Conservation (phyloP, 2,797 vertebrate species). For the Poecilia gillii region DNA sequence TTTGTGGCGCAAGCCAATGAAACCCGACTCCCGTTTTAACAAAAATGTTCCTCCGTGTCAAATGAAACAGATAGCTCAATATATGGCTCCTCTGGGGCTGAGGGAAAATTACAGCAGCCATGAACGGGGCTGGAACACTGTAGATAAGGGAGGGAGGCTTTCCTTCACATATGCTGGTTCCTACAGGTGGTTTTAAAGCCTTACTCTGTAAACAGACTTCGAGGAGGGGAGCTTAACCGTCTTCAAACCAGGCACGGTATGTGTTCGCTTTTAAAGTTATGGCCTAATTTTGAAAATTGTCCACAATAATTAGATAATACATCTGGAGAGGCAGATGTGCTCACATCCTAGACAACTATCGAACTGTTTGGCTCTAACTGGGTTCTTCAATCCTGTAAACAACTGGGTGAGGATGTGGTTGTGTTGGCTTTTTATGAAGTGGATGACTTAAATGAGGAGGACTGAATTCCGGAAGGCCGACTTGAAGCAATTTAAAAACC, state of each 20-base stretch:
- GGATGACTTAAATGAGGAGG: constrained; percentile 35
- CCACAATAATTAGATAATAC: constrained; percentile 24
- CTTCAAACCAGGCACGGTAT: constrained; percentile 13
- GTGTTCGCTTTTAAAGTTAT: constrained; percentile 8
- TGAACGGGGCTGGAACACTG: constrained; percentile 27
- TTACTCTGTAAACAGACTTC: constrained; percentile 38
- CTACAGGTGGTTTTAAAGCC: constrained; percentile 47
- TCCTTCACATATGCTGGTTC: constrained; percentile 48
- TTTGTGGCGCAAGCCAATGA: constrained; percentile 48
- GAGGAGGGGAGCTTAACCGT: constrained; percentile 18
- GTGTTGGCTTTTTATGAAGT: constrained; percentile 50
- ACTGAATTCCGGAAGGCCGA: constrained; percentile 54
- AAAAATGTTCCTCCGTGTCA: constrained; percentile 42
- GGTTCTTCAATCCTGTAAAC: constrained; percentile 23
- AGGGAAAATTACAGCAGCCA: constrained; percentile 20
- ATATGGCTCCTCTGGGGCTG: constrained; percentile 29
- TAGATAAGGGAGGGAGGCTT: constrained; percentile 13
- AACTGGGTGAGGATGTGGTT: constrained; percentile 47
- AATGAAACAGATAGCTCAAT: constrained; percentile 43
- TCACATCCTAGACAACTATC: constrained; percentile 16
- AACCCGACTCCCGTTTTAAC: constrained; percentile 58
- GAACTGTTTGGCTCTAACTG: constrained; percentile 12
- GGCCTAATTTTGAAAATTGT: constrained; percentile 8
- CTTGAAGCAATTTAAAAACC: constrained; percentile 56
- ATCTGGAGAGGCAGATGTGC: constrained; percentile 8